Percentiles rank a stretch among this genome's conserved stretches.
Evolutionary conservation across 2,888 invertebrate genomes (phyloP).

Genomic region (Dromius quadrimaculatus): DNA sequence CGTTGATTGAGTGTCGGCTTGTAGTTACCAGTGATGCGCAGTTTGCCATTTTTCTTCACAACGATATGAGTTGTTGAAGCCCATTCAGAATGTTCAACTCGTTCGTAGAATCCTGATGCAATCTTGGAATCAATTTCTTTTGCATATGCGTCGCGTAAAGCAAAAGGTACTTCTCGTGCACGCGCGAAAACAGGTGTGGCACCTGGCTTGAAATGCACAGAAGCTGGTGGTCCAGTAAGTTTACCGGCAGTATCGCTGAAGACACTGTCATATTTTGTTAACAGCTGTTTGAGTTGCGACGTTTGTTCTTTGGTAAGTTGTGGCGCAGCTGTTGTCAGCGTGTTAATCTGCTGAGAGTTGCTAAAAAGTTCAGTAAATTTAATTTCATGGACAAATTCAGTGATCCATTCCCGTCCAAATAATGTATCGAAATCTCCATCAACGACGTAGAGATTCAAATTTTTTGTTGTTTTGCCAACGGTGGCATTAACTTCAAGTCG

Average conservation of each 20-base stretch:
- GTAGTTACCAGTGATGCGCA: constrained; percentile 54
- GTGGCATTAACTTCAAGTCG: too few species aligned
- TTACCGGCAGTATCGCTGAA: constrained; percentile 56
- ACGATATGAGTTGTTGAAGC: constrained; percentile 55
- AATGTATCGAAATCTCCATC: constrained; percentile 40
- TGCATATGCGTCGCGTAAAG: too few species aligned
- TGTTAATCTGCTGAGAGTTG: background rate
- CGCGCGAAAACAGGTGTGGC: constrained; percentile 56
- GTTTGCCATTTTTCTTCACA: too few species aligned
- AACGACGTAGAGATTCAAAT: constrained; percentile 35
- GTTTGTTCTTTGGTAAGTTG: constrained; percentile 3
- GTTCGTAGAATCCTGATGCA: constrained; percentile 54
- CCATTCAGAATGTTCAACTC: constrained; percentile 55
- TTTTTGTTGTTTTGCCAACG: background rate
- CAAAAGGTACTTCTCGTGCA: constrained; percentile 48
- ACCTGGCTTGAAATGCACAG: constrained; percentile 55
- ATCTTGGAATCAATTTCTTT: too few species aligned
- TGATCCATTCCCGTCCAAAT: constrained; percentile 46
- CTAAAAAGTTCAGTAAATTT: constrained; percentile 30
- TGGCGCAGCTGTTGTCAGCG: constrained; percentile 14
- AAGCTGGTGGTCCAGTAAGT: constrained; percentile 54
- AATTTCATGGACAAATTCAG: constrained; percentile 28
- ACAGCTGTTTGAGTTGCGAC: constrained; percentile 15
- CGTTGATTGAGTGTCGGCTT: constrained; percentile 54
- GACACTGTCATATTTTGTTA: constrained; percentile 51